phyloP scores from a whole-genome alignment of 2,888 invertebrate species.

The Drosophila koepferae region DNA sequence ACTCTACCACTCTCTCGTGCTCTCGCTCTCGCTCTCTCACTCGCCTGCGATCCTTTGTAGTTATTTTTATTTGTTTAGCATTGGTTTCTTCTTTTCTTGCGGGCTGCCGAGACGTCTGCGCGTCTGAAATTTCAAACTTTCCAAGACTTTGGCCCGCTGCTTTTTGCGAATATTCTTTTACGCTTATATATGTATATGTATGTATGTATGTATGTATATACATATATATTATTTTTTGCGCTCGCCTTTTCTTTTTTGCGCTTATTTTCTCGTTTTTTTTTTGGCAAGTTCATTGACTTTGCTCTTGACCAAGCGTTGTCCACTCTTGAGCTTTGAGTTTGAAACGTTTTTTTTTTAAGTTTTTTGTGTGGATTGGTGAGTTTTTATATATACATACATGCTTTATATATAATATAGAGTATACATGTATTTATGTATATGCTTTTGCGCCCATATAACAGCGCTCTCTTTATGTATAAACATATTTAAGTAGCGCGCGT shows the following conservation, averaged over 20 bases:
- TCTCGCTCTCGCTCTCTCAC: background rate
- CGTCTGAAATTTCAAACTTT: slow-evolving; percentile 82
- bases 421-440: background rate
- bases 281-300: slow-evolving; percentile 72
- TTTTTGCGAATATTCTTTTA: slow-evolving; percentile 27
- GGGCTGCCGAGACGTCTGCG: slow-evolving; percentile 59
- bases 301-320: slow-evolving; percentile 57
- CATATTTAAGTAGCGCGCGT: slow-evolving; percentile 41
- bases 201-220: too few relatives aligned
- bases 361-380: slow-evolving; percentile 23
- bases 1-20: background rate
- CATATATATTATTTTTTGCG: slow-evolving; percentile 1
- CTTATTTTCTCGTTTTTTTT: slow-evolving; percentile 11
- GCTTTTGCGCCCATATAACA: background rate
- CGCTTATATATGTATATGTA: background rate
- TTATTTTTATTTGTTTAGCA: slow-evolving; percentile 56
- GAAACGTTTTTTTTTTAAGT: slow-evolving; percentile 26
- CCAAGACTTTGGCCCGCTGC: slow-evolving; percentile 37
- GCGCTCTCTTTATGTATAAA: slow-evolving; percentile 10
- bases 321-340: slow-evolving; percentile 39
- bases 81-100: slow-evolving; percentile 37
- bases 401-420: background rate
- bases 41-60: slow-evolving; percentile 53
- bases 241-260: slow-evolving; percentile 27
- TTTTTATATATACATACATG: background rate